Evolutionary conservation across 2,888 invertebrate genomes (phyloP).

Genomic region (Meloe dianella): DNA sequence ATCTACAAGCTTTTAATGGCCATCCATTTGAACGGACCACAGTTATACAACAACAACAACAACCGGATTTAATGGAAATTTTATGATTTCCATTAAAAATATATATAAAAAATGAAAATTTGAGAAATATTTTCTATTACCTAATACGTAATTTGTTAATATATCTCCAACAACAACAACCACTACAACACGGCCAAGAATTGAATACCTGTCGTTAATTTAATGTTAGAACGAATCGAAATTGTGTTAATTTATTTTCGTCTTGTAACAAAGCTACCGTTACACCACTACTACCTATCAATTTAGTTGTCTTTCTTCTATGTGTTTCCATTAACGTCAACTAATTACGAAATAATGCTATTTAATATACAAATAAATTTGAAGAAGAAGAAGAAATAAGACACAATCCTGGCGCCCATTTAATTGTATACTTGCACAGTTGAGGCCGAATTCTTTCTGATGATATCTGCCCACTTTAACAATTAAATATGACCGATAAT

Average conservation of each 20-base stretch:
- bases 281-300: neutral
- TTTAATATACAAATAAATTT: neutral
- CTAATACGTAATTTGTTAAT: neutral
- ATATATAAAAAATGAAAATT: constrained; percentile 21
- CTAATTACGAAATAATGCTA: neutral
- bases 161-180: constrained; percentile 1
- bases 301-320: neutral
- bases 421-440: no score
- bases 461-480: no score
- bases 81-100: constrained; percentile 26
- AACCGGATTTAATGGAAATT: constrained; percentile 22
- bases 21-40: constrained; percentile 22
- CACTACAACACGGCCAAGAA: constrained; percentile 8
- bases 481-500: no score
- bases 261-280: neutral
- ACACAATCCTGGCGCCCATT: no score
- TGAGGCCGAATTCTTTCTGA: no score
- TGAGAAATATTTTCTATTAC: neutral
- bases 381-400: neutral
- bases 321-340: neutral
- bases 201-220: neutral
- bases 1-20: constrained; percentile 21
- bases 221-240: neutral
- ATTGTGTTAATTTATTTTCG: neutral
- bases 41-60: constrained; percentile 15